These are phyloP conservation scores for Drosophila pallidifrons DNA, from an alignment of 1,140 invertebrate genomes.

Conservation along the genomic window DNA sequence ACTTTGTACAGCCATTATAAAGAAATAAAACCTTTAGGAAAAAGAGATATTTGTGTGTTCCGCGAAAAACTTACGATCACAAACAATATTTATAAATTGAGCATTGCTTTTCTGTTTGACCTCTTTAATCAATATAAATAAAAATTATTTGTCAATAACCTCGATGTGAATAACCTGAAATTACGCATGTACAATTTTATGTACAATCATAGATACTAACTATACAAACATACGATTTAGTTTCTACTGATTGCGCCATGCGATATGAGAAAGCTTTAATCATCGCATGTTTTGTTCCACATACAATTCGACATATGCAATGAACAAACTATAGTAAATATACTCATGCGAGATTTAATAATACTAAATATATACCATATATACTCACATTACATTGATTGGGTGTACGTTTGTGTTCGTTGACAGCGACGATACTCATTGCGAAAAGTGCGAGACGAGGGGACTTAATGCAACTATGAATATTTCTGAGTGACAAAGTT, in stretches of 20 bases:
- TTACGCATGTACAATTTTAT: slow-evolving; percentile 2
- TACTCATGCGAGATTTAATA: slow-evolving; percentile 9
- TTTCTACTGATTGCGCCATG: slow-evolving; percentile 20
- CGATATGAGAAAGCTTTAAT: slow-evolving; percentile 10
- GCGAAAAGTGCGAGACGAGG: background rate
- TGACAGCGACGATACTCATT: slow-evolving; percentile 22
- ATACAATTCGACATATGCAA: slow-evolving; percentile 21
- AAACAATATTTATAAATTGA: too few species aligned
- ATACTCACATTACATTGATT: slow-evolving; percentile 21
- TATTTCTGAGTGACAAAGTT: slow-evolving; percentile 9
- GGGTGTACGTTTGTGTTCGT: slow-evolving; percentile 27
- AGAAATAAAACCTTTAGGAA: too few species aligned
- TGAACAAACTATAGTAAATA: slow-evolving; percentile 1
- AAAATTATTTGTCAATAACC: too few species aligned
- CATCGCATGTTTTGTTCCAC: background rate
- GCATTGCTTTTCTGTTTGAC: too few species aligned
- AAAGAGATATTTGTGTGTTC: too few species aligned
- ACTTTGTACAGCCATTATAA: too few species aligned
- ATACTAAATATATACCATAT: background rate
- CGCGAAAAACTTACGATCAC: too few species aligned
- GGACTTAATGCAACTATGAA: slow-evolving; percentile 22
- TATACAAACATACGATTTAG: background rate
- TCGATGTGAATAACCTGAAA: background rate
- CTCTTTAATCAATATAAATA: too few species aligned
- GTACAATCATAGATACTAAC: background rate